Evolutionary conservation across 2,888 invertebrate species (phyloP).

Genomic region (Aromia moschata): DNA sequence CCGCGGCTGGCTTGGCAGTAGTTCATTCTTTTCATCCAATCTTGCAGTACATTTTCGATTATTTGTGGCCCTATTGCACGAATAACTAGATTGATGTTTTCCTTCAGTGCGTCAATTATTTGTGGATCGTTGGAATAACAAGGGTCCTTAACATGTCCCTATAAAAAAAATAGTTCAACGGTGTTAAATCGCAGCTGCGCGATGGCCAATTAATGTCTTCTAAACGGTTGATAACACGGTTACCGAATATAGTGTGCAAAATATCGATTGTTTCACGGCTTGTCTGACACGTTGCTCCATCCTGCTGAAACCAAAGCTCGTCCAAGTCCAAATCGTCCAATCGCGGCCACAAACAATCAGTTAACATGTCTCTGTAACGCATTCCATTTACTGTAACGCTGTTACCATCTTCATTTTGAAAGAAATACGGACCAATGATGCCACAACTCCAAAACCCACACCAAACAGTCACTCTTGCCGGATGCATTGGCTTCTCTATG

Average conservation of each 20-base stretch:
- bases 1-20: background rate
- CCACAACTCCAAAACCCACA: background rate
- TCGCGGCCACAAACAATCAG: background rate
- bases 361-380: background rate
- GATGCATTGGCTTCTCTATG: background rate
- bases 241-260: background rate
- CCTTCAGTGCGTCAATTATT: background rate
- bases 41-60: background rate
- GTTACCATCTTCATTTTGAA: background rate
- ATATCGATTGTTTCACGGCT: background rate
- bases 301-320: background rate
- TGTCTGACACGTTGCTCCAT: background rate
- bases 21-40: background rate
- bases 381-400: background rate
- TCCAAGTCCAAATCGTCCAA: background rate
- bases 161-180: background rate
- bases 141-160: background rate
- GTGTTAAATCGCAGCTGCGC: background rate
- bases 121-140: background rate
- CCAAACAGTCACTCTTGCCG: background rate
- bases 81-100: background rate
- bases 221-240: background rate
- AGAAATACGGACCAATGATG: background rate
- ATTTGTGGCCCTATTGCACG: background rate
- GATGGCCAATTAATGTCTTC: background rate